phyloP scores from a whole-genome alignment of 2,797 vertebrate genomes.

The Phataginus tetradactyla region DNA sequence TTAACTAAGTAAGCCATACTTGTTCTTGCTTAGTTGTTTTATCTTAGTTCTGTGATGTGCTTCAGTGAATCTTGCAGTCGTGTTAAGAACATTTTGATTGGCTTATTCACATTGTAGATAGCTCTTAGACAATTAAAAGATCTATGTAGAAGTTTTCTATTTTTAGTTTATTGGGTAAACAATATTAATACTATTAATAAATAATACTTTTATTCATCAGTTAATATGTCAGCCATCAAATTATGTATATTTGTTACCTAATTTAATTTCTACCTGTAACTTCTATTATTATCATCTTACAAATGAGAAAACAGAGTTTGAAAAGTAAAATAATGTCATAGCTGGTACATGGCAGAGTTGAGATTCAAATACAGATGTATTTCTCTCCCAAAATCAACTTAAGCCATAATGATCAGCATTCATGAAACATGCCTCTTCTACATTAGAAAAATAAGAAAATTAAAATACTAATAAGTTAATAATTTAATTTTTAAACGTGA shows the following conservation, averaged over 20 bases:
- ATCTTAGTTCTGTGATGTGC: constrained; percentile 16
- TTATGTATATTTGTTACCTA: not conserved
- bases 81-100: constrained; percentile 24
- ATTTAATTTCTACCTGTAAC: not conserved
- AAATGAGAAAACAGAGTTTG: constrained; percentile 16
- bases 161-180: not conserved
- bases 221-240: not conserved
- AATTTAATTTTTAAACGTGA: not conserved
- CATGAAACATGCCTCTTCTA: not conserved
- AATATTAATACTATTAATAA: constrained; percentile 8
- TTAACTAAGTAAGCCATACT: constrained; percentile 29
- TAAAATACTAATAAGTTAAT: not conserved
- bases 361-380: not conserved
- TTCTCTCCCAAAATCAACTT: constrained; percentile 17
- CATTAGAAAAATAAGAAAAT: constrained; percentile 18
- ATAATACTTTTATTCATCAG: not conserved
- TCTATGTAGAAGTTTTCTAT: not conserved
- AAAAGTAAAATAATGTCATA: not conserved
- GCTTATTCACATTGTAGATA: not conserved
- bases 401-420: not conserved
- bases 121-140: not conserved
- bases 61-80: not conserved
- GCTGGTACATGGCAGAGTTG: not conserved
- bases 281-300: not conserved
- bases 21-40: constrained; percentile 33